phyloP scores from a whole-genome alignment of 2,113 vertebrate genomes.

The Microcebus griseorufus region DNA sequence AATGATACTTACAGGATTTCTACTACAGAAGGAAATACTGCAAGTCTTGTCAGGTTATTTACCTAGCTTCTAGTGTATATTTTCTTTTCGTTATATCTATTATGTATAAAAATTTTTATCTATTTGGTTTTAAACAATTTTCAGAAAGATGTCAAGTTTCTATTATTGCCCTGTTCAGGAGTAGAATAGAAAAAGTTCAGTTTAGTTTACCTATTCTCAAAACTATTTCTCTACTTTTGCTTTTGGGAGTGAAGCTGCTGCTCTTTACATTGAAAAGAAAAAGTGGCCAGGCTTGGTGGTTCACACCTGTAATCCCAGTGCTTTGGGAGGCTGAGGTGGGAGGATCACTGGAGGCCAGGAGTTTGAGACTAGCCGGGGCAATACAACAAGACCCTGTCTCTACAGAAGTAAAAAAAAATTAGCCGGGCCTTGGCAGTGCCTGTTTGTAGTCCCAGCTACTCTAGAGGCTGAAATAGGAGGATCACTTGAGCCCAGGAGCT shows the following conservation, averaged over 20 bases:
- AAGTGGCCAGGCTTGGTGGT: too few species aligned
- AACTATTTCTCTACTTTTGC: conserved; percentile 5
- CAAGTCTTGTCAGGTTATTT: conserved; percentile 1
- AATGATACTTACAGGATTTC: conserved; percentile 31
- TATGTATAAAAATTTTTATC: not conserved
- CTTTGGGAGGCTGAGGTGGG: too few species aligned
- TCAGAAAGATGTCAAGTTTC: not conserved
- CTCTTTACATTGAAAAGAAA: not conserved
- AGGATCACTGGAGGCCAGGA: too few species aligned
- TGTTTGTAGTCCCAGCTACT: too few species aligned
- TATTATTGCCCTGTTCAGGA: not conserved
- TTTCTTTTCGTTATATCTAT: not conserved
- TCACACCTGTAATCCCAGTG: too few species aligned
- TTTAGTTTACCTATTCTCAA: not conserved
- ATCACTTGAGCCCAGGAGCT: too few species aligned
- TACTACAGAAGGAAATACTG: not conserved
- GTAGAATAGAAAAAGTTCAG: not conserved
- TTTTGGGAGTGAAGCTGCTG: conserved; percentile 9
- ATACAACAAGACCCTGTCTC: too few species aligned
- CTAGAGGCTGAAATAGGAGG: too few species aligned
- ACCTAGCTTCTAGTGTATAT: not conserved
- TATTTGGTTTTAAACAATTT: conserved; percentile 21
- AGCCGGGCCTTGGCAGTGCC: too few species aligned
- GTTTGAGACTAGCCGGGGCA: too few species aligned
- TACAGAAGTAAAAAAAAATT: too few species aligned